These are phyloP conservation scores for Helobdella robusta DNA, from an alignment of 2,888 invertebrate genomes.

Conservation along the genomic window DNA sequence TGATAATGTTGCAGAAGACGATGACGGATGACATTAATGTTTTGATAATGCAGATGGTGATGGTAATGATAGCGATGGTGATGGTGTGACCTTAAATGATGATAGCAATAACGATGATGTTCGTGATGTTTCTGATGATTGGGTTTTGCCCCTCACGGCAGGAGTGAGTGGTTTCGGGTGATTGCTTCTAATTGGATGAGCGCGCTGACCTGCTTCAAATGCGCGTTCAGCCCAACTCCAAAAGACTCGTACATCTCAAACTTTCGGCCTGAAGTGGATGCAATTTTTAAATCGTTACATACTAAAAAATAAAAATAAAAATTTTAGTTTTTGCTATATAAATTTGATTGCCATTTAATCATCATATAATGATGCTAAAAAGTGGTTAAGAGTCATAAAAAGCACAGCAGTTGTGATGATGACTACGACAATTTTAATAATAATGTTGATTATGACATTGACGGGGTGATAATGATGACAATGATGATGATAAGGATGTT, in stretches of 20 bases:
- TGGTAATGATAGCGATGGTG: background rate
- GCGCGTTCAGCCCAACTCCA: background rate
- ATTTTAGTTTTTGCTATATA: too few relatives aligned
- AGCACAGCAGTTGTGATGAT: too few relatives aligned
- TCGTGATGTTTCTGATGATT: background rate
- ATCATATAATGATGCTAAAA: too few relatives aligned
- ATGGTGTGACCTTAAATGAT: background rate
- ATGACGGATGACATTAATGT: background rate
- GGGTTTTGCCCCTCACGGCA: background rate
- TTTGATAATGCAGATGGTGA: background rate
- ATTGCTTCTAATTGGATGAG: background rate
- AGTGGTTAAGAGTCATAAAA: too few relatives aligned
- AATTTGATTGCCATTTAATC: too few relatives aligned
- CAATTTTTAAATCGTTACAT: too few relatives aligned
- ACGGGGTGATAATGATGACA: conserved; percentile 15
- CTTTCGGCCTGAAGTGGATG: too few relatives aligned
- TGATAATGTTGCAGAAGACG: background rate
- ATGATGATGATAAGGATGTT: conserved; percentile 15
- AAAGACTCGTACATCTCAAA: too few relatives aligned
- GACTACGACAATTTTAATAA: background rate
- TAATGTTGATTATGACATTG: background rate
- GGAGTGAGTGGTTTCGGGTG: background rate
- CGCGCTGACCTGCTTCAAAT: background rate
- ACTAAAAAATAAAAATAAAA: too few relatives aligned
- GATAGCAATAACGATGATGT: background rate